Evolutionary conservation across 2,888 invertebrate genomes (phyloP).

Genomic region (Clusia tigrina): DNA sequence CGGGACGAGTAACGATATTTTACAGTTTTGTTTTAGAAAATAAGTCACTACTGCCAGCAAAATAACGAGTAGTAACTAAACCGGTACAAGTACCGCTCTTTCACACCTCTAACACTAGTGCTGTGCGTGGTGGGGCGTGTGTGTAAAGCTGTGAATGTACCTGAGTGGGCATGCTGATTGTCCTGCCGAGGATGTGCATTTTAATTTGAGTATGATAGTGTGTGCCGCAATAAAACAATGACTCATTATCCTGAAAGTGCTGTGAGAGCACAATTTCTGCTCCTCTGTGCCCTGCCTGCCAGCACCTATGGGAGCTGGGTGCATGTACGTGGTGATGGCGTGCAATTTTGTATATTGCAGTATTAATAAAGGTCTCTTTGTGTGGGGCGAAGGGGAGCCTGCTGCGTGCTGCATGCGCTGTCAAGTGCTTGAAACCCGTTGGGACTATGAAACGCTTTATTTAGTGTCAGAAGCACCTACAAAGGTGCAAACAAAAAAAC

Average conservation of each 20-base stretch:
- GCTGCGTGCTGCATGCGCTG: neutral
- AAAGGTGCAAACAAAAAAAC: neutral
- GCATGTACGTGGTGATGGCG: neutral
- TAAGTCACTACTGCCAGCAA: too few species aligned
- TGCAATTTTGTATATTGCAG: conserved; percentile 12
- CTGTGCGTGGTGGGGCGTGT: neutral
- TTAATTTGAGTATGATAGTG: neutral
- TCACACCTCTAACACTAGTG: too few species aligned
- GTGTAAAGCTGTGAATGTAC: neutral
- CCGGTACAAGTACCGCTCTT: too few species aligned
- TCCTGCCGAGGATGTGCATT: neutral
- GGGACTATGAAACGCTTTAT: neutral
- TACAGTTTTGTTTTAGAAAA: too few species aligned
- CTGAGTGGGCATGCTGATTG: neutral
- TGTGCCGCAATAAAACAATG: too few species aligned
- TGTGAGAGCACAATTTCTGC: neutral
- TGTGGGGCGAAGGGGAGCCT: too few species aligned
- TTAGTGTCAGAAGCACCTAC: neutral
- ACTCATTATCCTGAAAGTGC: neutral
- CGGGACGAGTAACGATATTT: too few species aligned
- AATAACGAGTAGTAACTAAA: too few species aligned
- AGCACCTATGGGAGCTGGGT: neutral
- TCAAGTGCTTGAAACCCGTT: neutral
- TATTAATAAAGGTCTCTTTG: neutral
- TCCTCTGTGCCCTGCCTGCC: neutral